Conservation (phyloP, 2,113 vertebrate species). For the Actenoides hombroni region DNA sequence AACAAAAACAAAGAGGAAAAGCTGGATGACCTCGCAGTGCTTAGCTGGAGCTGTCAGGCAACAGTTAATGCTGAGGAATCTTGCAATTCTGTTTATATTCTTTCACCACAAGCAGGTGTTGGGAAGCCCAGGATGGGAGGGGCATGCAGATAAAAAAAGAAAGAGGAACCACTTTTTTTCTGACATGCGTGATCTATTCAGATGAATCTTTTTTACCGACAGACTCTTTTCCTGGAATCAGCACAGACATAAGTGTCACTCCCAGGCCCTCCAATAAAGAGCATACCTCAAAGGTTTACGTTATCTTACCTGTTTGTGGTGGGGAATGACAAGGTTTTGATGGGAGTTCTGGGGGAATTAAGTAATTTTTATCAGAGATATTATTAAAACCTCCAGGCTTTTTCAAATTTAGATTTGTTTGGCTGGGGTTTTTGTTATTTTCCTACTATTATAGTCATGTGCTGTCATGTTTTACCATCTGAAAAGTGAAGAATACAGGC, state of each 20-base stretch:
- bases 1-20: background rate
- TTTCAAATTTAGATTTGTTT: background rate
- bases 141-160: slow-evolving; percentile 6
- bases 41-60: background rate
- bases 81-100: slow-evolving; percentile 19
- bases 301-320: background rate
- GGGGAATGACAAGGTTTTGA: background rate
- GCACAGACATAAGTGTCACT: background rate
- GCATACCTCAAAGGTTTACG: background rate
- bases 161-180: slow-evolving; percentile 34
- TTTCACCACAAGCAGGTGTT: slow-evolving; percentile 33
- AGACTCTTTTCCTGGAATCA: slow-evolving; percentile 54
- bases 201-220: slow-evolving; percentile 38
- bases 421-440: background rate
- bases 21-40: background rate
- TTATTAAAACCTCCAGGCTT: background rate
- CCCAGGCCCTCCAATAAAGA: background rate
- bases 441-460: background rate
- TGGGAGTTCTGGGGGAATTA: background rate
- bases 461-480: background rate
- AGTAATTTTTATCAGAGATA: background rate
- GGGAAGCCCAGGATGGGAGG: slow-evolving; percentile 37
- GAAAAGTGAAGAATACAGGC: background rate
- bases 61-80: slow-evolving; percentile 20
- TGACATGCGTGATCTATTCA: background rate